A percentile compares a stretch with the other conserved stretches of the same genome.
Conservation (phyloP, 2,888 invertebrate species). For the Rhodophaea formosa region DNA sequence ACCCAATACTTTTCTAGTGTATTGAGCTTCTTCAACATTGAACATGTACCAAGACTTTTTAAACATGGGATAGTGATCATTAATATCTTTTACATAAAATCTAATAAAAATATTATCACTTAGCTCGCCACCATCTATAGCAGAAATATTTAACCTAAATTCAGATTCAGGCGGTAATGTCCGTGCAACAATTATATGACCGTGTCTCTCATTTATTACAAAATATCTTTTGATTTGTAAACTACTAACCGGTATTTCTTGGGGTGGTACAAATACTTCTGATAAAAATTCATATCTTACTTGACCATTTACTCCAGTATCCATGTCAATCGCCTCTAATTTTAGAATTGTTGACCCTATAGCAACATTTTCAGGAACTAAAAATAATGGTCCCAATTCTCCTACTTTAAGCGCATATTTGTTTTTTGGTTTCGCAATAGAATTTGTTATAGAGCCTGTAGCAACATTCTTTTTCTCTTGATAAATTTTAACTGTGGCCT, state of each 20-base stretch:
- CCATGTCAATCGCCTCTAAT: constrained; percentile 86
- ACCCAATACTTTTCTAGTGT: constrained; percentile 86
- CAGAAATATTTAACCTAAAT: constrained; percentile 87
- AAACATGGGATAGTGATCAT: constrained; percentile 92
- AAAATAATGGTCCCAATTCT: constrained; percentile 81
- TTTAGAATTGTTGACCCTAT: constrained; percentile 86
- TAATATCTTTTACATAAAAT: constrained; percentile 89
- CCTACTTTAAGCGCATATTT: constrained; percentile 57
- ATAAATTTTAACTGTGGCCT: constrained; percentile 69
- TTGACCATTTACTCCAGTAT: constrained; percentile 85
- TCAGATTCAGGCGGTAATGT: constrained; percentile 87
- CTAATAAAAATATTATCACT: constrained; percentile 85
- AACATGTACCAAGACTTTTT: constrained; percentile 92
- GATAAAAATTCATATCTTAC: constrained; percentile 86
- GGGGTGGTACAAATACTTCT: constrained; percentile 84
- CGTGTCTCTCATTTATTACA: constrained; percentile 87
- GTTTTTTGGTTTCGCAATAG: constrained; percentile 61
- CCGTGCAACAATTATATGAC: constrained; percentile 87
- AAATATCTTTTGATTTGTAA: constrained; percentile 84
- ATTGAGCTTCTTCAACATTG: constrained; percentile 89
- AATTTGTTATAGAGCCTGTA: constrained; percentile 49
- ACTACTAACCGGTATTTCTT: constrained; percentile 59
- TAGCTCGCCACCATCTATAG: constrained; percentile 87
- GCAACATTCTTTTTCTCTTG: constrained; percentile 60
- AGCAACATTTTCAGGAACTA: constrained; percentile 86